Evolutionary conservation across 2,888 invertebrate genomes (phyloP), one percentile per base, ranked within the genome.

Genomic region (Drosophila borealis): DNA sequence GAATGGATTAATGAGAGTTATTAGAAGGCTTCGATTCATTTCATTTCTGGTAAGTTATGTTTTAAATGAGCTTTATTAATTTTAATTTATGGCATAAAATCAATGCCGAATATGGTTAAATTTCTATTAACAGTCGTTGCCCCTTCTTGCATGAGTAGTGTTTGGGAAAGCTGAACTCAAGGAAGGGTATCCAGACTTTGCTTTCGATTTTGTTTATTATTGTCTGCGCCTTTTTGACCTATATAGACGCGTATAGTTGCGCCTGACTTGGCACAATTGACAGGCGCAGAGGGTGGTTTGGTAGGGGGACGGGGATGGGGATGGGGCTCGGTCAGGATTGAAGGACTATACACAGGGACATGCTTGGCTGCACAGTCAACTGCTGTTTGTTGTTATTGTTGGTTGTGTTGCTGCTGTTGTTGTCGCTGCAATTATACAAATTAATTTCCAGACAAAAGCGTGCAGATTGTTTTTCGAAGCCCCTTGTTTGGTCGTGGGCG

Each of bases 361-460:
- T 55, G 68, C 69, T 70, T 37, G 70, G 56, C 36, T 70, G 57
- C 54, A 53, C 68, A 64, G 39, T 49, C 25, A 46, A 51, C 50
- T 64, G 64, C 25, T 74, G 42, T 55, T 36, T 51, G 41, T 21
- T 46, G 42, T 21, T 39, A 41, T 10, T 49, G 29, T 29, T 73
- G 70, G 67, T 81, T 79, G 42, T 76, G 65, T 49, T 78, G 84
- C 81, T 51, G 39, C 6, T 53, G 33, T 33, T 70, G 70, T 66
- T 82, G 81, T 42, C 82, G 57, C 51, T 78, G 83, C 87, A 84
- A 88, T 84, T 88, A 88, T 86, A 75, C 80, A 86, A 88, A 84
- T 88, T 83, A 78, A 86, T 78, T 70, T 72, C 54, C 19, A 74
- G 62, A 78, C 72, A 77, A 73, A 71, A 67, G 74, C 65, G 55